Evolutionary conservation across 2,888 invertebrate species (phyloP).

Genomic region (Ctenicera cuprea): DNA sequence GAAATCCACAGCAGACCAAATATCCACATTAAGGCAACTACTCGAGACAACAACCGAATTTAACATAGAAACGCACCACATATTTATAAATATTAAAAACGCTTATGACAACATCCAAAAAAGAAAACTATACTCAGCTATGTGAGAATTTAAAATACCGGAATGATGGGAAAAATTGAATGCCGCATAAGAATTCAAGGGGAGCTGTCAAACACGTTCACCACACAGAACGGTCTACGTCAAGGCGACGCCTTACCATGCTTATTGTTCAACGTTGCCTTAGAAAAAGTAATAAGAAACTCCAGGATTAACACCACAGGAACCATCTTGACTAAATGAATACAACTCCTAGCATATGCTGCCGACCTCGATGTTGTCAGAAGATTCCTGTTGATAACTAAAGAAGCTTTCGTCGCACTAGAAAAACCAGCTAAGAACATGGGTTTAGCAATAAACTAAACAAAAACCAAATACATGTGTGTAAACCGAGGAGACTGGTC

Average conservation of each 20-base stretch:
- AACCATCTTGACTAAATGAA: not conserved
- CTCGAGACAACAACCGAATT: not conserved
- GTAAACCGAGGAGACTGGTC: not conserved
- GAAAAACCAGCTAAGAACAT: not conserved
- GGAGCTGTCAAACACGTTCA: not conserved
- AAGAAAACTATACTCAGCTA: not conserved
- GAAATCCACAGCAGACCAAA: slow-evolving; percentile 5
- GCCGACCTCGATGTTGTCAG: not conserved
- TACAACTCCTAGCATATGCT: not conserved
- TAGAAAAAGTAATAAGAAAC: not conserved
- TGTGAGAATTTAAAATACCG: too few species aligned
- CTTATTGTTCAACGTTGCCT: not conserved
- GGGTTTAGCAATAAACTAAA: not conserved
- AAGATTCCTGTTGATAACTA: not conserved
- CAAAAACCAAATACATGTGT: not conserved
- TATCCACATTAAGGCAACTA: not conserved
- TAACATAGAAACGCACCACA: not conserved
- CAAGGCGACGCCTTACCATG: not conserved
- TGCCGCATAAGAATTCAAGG: too few species aligned
- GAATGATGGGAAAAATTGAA: not conserved
- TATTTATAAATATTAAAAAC: slow-evolving; percentile 9
- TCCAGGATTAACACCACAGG: not conserved
- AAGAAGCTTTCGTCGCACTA: not conserved
- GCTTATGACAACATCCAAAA: not conserved
- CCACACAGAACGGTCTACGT: not conserved